Conservation (phyloP, 2,113 vertebrate species). For the Microtus ochrogaster region DNA sequence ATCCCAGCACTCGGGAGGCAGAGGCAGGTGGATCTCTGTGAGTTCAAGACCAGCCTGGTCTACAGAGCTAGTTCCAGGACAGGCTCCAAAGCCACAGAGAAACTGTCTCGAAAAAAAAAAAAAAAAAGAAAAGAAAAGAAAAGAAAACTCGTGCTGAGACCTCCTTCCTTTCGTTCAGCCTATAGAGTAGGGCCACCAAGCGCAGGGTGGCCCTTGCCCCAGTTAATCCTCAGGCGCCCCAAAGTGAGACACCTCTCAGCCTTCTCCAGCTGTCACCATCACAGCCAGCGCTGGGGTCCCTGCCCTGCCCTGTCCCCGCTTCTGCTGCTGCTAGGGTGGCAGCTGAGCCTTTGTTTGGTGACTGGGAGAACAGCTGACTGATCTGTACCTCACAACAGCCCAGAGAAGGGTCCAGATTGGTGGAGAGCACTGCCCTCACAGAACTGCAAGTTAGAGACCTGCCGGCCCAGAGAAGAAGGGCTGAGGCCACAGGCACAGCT, state of each 20-base stretch:
- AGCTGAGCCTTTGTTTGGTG: fast-evolving
- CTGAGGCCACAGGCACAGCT: not conserved
- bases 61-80: too few species aligned
- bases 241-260: not conserved
- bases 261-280: not conserved
- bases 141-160: not conserved
- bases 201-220: not conserved
- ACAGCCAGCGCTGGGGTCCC: not conserved
- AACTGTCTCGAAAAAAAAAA: too few species aligned
- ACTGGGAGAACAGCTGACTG: fast-evolving
- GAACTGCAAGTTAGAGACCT: not conserved
- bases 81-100: too few species aligned
- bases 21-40: too few species aligned
- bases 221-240: not conserved
- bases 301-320: too few species aligned
- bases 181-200: not conserved
- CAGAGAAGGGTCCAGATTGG: not conserved
- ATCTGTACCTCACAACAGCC: not conserved
- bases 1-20: too few species aligned
- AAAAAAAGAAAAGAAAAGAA: too few species aligned
- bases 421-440: not conserved
- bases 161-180: not conserved
- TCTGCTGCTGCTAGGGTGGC: fast-evolving
- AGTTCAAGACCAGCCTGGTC: too few species aligned
- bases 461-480: not conserved